phyloP scores from a whole-genome alignment of 2,888 invertebrate species.

The Epiblema foenella region DNA sequence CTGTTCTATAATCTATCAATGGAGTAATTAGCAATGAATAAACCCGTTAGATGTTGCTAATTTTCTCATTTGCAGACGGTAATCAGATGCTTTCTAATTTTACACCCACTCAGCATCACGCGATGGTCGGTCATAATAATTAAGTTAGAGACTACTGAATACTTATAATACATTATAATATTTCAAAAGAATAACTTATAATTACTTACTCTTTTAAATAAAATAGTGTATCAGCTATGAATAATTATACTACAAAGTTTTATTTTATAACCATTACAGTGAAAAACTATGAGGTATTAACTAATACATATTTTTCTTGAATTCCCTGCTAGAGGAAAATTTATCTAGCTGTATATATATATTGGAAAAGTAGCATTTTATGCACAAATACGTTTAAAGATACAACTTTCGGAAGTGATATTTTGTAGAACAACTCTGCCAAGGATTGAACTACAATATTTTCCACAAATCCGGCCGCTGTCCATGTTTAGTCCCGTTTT shows the following conservation, averaged over 20 bases:
- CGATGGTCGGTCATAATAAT: background rate
- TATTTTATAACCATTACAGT: too few relatives aligned
- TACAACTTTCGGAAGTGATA: too few relatives aligned
- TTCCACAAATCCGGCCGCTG: background rate
- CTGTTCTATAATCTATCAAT: background rate
- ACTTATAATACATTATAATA: background rate
- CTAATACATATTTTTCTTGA: too few relatives aligned
- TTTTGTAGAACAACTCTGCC: background rate
- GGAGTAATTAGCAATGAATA: conserved; percentile 18
- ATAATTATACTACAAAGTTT: too few relatives aligned
- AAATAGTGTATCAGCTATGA: too few relatives aligned
- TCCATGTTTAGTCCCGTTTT: background rate
- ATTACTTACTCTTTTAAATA: too few relatives aligned
- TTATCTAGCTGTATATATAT: too few relatives aligned
- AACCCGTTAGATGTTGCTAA: conserved; percentile 3
- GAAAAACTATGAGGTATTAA: too few relatives aligned
- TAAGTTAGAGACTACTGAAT: background rate
- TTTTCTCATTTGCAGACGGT: conserved; percentile 21
- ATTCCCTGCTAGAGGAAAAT: too few relatives aligned
- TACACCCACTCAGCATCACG: conserved; percentile 11
- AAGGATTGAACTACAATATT: background rate
- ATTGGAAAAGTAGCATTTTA: too few relatives aligned
- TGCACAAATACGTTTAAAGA: too few relatives aligned
- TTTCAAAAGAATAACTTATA: too few relatives aligned
- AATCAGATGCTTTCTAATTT: conserved; percentile 18